Evolutionary conservation across 2,113 vertebrate genomes (phyloP), one percentile per base, ranked within the genome.

Genomic region (Serinus canaria): DNA sequence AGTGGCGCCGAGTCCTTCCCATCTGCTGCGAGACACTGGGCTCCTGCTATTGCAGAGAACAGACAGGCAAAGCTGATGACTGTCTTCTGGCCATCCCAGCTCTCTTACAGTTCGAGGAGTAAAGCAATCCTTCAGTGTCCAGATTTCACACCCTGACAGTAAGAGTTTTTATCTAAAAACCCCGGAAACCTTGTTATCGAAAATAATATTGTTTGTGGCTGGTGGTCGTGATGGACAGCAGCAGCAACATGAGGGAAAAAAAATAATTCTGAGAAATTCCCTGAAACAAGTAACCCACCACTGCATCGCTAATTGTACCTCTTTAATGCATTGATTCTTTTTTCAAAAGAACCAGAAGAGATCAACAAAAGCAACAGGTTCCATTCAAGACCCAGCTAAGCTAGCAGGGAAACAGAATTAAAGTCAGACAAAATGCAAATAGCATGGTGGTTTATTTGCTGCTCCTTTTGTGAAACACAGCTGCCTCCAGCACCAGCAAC

Each of bases 301-400:
- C 14, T 67, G 15, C 31, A 66, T 73, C 68, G 31, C 44, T 87
- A 82, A 74, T 75, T 72, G 11, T 31, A 39, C 52, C 24, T 68
- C 52, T 79, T 84, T 31, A 50, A 44, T 15, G 13, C 6, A 15
- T 64, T 63, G 56, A n/a, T 47, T 69, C 52, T 58, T 55, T 68
- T 73, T 72, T 23, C 27, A 50, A 41, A 90, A 64, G 10, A 46
- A 52, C 10, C n/a, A n/a, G 52, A 82, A 22, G 24, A 79, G 18
- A 80, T 44, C 69, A 94, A 82, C 33, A 82, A 47, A 96, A 85
- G 24, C 35, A 83, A 83, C 64, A 70, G 31, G 15, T 69, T 92
- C 33, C 27, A 63, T 86, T 92, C 59, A 92, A 88, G 77, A 70
- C 35, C 20, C 13, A 53, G 17, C 12, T 89, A 43, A 28, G n/a